Conservation (phyloP, 1,140 invertebrate genomes). For the Drosophila malerkotliana region DNA sequence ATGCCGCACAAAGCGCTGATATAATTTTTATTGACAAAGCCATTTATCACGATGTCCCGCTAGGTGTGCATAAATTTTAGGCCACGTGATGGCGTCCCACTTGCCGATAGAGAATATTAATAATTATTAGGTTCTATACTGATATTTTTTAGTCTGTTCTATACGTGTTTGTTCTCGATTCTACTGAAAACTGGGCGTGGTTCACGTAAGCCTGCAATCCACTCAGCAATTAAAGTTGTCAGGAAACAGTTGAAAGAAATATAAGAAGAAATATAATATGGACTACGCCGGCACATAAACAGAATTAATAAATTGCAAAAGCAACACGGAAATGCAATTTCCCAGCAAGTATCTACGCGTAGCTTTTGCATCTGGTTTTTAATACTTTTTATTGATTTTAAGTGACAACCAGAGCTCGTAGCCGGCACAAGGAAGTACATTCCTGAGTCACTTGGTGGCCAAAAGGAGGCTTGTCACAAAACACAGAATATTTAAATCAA, state of each 20-base stretch:
- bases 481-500: slow-evolving; percentile 33
- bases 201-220: slow-evolving; percentile 4
- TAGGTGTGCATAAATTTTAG: slow-evolving; percentile 44
- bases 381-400: slow-evolving; percentile 45
- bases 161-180: not conserved
- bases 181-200: slow-evolving; percentile 20
- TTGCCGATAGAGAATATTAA: slow-evolving; percentile 10
- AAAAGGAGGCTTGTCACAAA: slow-evolving; percentile 59
- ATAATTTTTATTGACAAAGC: slow-evolving; percentile 50
- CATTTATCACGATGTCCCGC: slow-evolving; percentile 40
- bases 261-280: not conserved
- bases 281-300: slow-evolving; percentile 24
- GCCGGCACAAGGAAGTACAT: slow-evolving; percentile 32
- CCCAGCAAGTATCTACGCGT: slow-evolving; percentile 38
- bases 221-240: slow-evolving; percentile 34
- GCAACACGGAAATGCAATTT: slow-evolving; percentile 63
- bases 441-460: slow-evolving; percentile 27
- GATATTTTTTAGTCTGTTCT: slow-evolving; percentile 4
- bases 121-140: not conserved
- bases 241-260: slow-evolving; percentile 37
- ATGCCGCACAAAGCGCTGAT: slow-evolving; percentile 29
- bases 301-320: slow-evolving; percentile 54
- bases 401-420: slow-evolving; percentile 31
- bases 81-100: slow-evolving; percentile 25
- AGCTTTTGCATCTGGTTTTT: slow-evolving; percentile 62